These are phyloP conservation scores for Loripinus fragilis DNA, from an alignment of 2,888 invertebrate genomes.

Conservation along the genomic window DNA sequence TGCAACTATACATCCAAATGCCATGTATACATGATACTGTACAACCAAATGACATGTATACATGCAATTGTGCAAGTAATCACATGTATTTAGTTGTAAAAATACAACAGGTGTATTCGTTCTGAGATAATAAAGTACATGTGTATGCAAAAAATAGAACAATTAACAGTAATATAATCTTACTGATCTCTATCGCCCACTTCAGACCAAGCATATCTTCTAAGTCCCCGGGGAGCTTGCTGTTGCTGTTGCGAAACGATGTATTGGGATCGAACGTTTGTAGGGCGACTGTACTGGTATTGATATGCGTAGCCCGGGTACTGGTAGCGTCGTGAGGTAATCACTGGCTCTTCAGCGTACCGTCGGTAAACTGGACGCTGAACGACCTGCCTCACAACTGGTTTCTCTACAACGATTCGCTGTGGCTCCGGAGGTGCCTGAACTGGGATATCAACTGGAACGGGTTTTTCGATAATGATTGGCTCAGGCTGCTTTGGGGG, in stretches of 20 bases:
- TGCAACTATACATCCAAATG: too few relatives aligned
- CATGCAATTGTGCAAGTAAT: too few relatives aligned
- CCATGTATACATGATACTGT: too few relatives aligned
- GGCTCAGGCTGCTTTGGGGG: slow-evolving; percentile 41
- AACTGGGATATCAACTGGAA: slow-evolving; percentile 40
- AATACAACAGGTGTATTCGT: too few relatives aligned
- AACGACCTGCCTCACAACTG: slow-evolving; percentile 30
- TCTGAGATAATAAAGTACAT: too few relatives aligned
- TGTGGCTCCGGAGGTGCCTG: slow-evolving; percentile 32
- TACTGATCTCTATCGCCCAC: slow-evolving; percentile 38
- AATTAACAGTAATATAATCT: too few relatives aligned
- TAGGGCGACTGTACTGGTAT: slow-evolving; percentile 30
- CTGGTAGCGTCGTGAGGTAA: slow-evolving; percentile 18
- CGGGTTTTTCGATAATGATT: slow-evolving; percentile 50
- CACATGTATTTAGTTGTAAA: too few relatives aligned
- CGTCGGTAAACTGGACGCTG: neutral
- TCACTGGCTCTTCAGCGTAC: slow-evolving; percentile 24
- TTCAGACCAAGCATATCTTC: slow-evolving; percentile 45
- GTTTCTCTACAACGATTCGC: slow-evolving; percentile 50
- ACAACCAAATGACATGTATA: too few relatives aligned
- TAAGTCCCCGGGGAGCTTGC: slow-evolving; percentile 29
- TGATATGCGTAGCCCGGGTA: slow-evolving; percentile 24
- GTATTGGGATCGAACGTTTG: slow-evolving; percentile 27
- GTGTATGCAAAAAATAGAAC: too few relatives aligned
- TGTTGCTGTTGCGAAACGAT: slow-evolving; percentile 23